These are phyloP conservation scores for Ramphastos sulfuratus DNA, from an alignment of 2,113 vertebrate genomes.

Conservation along the genomic window DNA sequence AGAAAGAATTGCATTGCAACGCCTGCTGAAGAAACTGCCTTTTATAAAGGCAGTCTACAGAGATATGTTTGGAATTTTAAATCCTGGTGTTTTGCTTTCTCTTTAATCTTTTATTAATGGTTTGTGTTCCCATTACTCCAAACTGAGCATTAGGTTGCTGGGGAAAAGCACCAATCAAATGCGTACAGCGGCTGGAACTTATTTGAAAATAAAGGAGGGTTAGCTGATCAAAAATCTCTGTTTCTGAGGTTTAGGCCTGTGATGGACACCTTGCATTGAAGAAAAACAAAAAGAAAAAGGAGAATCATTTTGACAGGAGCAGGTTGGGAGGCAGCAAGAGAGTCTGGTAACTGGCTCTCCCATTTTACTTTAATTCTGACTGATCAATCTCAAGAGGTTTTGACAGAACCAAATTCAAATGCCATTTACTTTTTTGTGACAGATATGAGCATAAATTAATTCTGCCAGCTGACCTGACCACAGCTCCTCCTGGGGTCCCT, in stretches of 20 bases:
- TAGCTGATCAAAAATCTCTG: constrained; percentile 42
- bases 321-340: background rate
- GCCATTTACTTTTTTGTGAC: background rate
- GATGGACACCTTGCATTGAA: constrained; percentile 39
- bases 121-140: constrained; percentile 70
- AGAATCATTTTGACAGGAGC: constrained; percentile 32
- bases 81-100: constrained; percentile 57
- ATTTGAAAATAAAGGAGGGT: constrained; percentile 57
- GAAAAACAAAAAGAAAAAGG: background rate
- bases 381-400: constrained; percentile 1
- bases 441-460: background rate
- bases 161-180: constrained; percentile 48
- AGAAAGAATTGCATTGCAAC: constrained; percentile 70
- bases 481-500: background rate
- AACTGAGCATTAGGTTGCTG: constrained; percentile 52
- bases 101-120: constrained; percentile 78
- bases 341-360: background rate
- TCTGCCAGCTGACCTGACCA: background rate
- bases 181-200: constrained; percentile 17
- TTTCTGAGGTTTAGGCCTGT: constrained; percentile 12
- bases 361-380: constrained; percentile 7
- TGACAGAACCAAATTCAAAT: background rate
- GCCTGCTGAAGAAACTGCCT: constrained; percentile 62
- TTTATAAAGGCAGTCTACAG: constrained; percentile 72
- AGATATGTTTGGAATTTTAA: constrained; percentile 75